Evolutionary conservation across 92 coral and sea anemone genomes (phyloP), one percentile per base, ranked within the genome.

Genomic region (Zoanthus sansibaricus): DNA sequence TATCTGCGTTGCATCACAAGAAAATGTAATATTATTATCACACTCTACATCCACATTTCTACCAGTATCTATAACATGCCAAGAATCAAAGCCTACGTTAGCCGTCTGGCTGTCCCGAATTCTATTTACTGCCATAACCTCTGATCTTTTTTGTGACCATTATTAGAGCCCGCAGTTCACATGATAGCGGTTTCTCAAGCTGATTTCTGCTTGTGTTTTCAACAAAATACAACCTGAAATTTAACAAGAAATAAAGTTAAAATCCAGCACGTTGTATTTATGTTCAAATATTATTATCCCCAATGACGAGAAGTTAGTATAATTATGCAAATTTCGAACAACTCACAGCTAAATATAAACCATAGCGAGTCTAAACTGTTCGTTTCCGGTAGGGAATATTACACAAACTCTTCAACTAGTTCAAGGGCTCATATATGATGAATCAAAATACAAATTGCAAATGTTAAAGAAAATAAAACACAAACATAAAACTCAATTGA

Each of bases 81-180:
- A 45, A 42, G 75, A 6, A 21, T 21, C 45, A 30, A 69, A 13
- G 21, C 46, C 17, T 42, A 45, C 42, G 12, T 10, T 61, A 62
- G 74, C 20, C 58, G 44, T 13, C 3, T 66, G 85, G 42, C 14
- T 13, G 20, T 47, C 85, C 18, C 31, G 56, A 42, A 66, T 42
- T 46, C 45, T 56, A 47, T 44, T 80, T n/a, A 64, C 56, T 5
- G 58, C 72, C 72, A 61, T 66, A 62, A 15, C 62, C 20, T 79
- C 37, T 37, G 3, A 37, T 79, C 37, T 79, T 61, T 15, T 46
- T 61, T 17, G 8, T 72, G 74, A 67, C 61, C 75, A 80, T 80
- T 64, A 18, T 80, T 47, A 11, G 85, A 80, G 75, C 85, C 85
- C 85, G 85, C 59, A 66, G 46, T 80, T 66, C 14, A 64, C 62